A percentile compares a stretch with the other conserved stretches of the same genome.
These are phyloP conservation scores for Colletes latitarsis DNA, from an alignment of 1,140 invertebrate species.

Conservation along the genomic window DNA sequence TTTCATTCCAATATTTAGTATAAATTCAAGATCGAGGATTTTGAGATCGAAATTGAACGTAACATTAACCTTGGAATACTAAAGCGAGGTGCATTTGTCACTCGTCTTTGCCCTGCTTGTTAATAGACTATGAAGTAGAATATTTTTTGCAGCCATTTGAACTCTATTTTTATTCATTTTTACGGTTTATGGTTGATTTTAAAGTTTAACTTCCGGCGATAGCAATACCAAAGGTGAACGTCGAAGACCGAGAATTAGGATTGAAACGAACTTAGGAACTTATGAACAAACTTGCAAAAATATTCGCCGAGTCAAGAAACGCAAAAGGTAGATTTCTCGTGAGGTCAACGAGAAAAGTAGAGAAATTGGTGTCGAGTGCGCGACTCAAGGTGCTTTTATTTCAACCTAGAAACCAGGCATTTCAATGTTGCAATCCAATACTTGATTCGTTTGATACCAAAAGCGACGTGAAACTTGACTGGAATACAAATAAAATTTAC, in stretches of 20 bases:
- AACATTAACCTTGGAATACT: no score
- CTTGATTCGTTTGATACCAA: background rate
- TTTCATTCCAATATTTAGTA: no score
- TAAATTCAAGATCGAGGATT: no score
- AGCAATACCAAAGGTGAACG: no score
- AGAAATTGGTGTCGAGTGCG: background rate
- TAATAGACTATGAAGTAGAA: no score
- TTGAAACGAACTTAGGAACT: background rate
- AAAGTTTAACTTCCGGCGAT: no score
- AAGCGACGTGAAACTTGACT: background rate
- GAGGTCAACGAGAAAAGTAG: background rate
- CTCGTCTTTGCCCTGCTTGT: no score
- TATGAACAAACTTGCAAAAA: background rate
- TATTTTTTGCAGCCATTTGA: no score
- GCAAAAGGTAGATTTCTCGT: background rate
- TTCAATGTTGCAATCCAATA: background rate
- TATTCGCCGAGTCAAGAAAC: background rate
- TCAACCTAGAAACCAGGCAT: background rate
- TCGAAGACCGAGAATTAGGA: background rate
- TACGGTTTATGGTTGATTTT: no score
- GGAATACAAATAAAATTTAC: background rate
- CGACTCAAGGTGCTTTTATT: background rate
- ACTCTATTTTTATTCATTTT: no score
- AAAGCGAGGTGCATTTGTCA: no score
- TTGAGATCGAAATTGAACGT: no score